These are phyloP conservation scores for Cathartes aura DNA, from an alignment of 2,113 vertebrate genomes.

Conservation along the genomic window DNA sequence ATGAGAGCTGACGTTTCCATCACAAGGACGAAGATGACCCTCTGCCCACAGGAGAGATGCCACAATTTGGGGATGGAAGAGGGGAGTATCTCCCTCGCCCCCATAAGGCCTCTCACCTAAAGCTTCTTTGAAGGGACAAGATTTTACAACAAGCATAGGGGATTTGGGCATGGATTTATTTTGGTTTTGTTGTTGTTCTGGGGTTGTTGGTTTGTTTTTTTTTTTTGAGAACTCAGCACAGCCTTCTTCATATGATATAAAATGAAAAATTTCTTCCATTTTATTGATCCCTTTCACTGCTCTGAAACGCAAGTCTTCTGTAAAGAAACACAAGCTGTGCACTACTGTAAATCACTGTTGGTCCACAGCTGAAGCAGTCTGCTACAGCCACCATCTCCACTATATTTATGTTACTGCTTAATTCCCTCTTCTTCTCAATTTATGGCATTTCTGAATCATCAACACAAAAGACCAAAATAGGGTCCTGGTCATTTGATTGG, in stretches of 20 bases:
- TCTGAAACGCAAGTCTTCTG: neutral
- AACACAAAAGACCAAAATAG: neutral
- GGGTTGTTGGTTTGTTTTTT: too few species aligned
- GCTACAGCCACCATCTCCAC: neutral
- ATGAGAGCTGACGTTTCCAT: neutral
- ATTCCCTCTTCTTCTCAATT: neutral
- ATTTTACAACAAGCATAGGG: neutral
- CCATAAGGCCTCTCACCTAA: neutral
- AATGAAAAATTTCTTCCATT: neutral
- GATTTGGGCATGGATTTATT: neutral
- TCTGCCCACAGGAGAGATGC: neutral
- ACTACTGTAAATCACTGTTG: neutral
- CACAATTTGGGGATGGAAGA: neutral
- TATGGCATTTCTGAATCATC: conserved; percentile 7
- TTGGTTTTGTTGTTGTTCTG: neutral
- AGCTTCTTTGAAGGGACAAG: neutral
- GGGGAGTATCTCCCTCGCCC: neutral
- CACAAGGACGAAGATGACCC: neutral
- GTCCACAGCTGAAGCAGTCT: neutral
- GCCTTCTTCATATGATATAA: neutral
- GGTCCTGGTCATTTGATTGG: neutral
- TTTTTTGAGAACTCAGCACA: neutral
- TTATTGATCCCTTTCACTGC: neutral
- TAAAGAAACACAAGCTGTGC: neutral
- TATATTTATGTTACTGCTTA: neutral